phyloP scores from a whole-genome alignment of 2,113 vertebrate genomes.

The Myxocyprinus asiaticus region DNA sequence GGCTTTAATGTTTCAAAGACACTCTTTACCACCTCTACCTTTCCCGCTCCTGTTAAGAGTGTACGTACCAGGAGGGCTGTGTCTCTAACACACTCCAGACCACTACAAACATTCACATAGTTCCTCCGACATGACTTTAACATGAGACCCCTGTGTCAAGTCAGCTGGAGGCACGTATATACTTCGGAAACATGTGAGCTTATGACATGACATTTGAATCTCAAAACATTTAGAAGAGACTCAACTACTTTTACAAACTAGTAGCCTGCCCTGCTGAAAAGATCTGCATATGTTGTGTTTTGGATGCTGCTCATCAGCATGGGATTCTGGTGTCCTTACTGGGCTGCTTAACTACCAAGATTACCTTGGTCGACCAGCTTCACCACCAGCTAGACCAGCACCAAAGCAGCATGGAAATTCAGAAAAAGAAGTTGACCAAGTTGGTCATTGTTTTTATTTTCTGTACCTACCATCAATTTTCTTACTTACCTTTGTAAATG shows the following conservation, averaged over 20 bases:
- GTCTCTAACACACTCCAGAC: slow-evolving; percentile 48
- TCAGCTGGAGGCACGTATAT: background rate
- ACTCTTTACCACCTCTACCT: slow-evolving; percentile 3
- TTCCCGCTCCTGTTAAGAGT: slow-evolving; percentile 7
- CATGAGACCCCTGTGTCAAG: slow-evolving; percentile 11
- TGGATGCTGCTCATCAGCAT: too few relatives aligned
- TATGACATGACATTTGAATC: background rate
- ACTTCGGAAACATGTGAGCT: slow-evolving; percentile 1
- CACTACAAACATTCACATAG: slow-evolving; percentile 12
- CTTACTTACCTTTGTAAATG: background rate
- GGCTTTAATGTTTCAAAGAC: slow-evolving; percentile 37
- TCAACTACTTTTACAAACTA: background rate
- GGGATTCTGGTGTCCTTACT: background rate
- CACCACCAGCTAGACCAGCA: background rate
- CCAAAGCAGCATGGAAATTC: background rate
- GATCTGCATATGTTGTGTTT: background rate
- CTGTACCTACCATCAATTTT: background rate
- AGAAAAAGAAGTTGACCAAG: too few relatives aligned
- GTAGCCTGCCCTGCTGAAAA: background rate
- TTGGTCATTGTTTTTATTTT: background rate
- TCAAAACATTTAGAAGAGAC: slow-evolving; percentile 2
- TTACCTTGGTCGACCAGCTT: background rate
- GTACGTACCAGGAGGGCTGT: slow-evolving; percentile 22
- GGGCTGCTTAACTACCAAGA: background rate
- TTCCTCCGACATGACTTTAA: slow-evolving; percentile 35